Conservation (phyloP, 2,888 invertebrate genomes). For the Parascotia fuliginaria region DNA sequence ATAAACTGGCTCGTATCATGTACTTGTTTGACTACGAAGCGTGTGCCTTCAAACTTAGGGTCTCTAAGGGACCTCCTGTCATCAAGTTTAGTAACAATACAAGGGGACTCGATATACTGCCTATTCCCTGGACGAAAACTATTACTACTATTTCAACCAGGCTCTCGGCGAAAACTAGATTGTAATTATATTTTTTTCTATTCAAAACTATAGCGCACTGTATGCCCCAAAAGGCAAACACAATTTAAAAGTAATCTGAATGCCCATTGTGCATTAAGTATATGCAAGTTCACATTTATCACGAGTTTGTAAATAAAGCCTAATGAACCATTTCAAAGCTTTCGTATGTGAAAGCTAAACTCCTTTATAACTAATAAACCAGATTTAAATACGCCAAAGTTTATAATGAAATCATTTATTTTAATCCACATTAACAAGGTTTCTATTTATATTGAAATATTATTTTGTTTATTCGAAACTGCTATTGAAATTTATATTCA, state of each 20-base stretch:
- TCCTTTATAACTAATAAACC: constrained; percentile 3
- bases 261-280: no score
- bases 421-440: no score
- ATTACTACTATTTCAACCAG: constrained; percentile 56
- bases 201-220: no score
- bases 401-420: no score
- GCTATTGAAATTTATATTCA: no score
- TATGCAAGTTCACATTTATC: neutral
- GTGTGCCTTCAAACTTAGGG: constrained; percentile 52
- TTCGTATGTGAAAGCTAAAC: neutral
- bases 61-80: constrained; percentile 43
- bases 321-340: constrained; percentile 3
- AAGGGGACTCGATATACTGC: constrained; percentile 47
- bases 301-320: neutral
- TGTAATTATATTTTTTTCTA: constrained; percentile 45
- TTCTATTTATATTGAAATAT: no score
- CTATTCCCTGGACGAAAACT: constrained; percentile 58
- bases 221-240: no score
- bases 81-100: constrained; percentile 61
- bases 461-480: no score
- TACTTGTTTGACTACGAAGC: constrained; percentile 68
- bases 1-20: constrained; percentile 69
- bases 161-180: constrained; percentile 60
- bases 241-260: no score
- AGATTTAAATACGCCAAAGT: neutral